Percentiles rank a stretch among this genome's conserved stretches.
Evolutionary conservation across 2,797 vertebrate species (phyloP).

Genomic region (Myotis pilosus): DNA sequence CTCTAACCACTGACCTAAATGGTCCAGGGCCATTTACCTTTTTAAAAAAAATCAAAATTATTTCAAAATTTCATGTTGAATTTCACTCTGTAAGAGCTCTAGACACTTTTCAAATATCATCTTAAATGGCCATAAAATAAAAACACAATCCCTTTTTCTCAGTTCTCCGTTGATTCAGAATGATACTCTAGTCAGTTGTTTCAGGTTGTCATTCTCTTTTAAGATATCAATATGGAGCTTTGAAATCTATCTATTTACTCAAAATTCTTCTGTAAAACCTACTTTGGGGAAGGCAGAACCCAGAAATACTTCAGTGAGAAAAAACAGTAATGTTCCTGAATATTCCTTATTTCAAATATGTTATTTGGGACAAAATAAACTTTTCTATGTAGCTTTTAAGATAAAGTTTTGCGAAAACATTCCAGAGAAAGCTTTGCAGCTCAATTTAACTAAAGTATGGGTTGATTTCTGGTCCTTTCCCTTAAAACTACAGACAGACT

Average conservation of each 20-base stretch:
- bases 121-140: neutral
- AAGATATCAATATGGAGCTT: neutral
- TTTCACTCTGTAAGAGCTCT: neutral
- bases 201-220: neutral
- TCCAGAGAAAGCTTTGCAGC: neutral
- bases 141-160: neutral
- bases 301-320: neutral
- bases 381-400: neutral
- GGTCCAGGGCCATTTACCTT: too few species aligned
- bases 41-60: neutral
- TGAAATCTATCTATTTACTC: neutral
- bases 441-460: neutral
- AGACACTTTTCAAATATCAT: neutral
- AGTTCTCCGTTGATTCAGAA: neutral
- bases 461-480: neutral
- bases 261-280: neutral
- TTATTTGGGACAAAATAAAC: neutral
- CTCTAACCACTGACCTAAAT: too few species aligned
- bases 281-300: neutral
- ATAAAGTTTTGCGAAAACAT: neutral
- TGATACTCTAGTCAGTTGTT: neutral
- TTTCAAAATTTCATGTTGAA: neutral
- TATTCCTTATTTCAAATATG: slow-evolving; percentile 21
- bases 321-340: neutral
- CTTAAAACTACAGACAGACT: neutral